Evolutionary conservation across 2,888 invertebrate genomes (phyloP).

Genomic region (Pristionchus arcanus): DNA sequence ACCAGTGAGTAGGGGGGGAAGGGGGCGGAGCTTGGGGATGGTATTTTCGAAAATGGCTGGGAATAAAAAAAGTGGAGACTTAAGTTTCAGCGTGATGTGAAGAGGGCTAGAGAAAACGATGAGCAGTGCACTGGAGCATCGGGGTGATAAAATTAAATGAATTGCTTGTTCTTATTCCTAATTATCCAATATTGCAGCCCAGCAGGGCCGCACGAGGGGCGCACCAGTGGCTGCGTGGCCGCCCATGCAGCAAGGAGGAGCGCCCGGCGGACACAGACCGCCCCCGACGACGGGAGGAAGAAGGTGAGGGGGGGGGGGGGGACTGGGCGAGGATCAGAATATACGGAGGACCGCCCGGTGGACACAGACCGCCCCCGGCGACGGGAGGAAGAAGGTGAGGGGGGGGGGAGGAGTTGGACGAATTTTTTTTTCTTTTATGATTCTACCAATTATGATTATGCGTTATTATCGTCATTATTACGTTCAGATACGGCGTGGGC

Average conservation of each 20-base stretch:
- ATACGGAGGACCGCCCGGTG: no score
- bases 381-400: no score
- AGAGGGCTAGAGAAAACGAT: not conserved
- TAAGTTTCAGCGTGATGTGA: not conserved
- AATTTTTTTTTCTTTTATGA: no score
- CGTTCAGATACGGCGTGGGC: constrained; percentile 40
- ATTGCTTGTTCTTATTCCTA: not conserved
- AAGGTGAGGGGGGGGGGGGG: not conserved
- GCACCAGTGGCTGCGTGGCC: constrained; percentile 31
- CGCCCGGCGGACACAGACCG: not conserved
- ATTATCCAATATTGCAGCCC: not conserved
- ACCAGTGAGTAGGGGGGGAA: not conserved
- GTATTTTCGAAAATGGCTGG: no score
- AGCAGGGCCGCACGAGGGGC: not conserved
- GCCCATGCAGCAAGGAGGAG: constrained; percentile 3
- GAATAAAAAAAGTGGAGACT: no score
- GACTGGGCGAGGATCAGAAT: no score
- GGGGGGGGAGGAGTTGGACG: no score
- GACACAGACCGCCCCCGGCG: no score
- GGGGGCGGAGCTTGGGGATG: no score
- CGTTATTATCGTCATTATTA: no score
- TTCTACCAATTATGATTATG: no score
- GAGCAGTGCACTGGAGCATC: not conserved
- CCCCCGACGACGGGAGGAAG: constrained; percentile 26
- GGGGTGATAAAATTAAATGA: not conserved